These are phyloP conservation scores for Sparidentex hasta DNA, from an alignment of 2,797 vertebrate species.

Conservation along the genomic window DNA sequence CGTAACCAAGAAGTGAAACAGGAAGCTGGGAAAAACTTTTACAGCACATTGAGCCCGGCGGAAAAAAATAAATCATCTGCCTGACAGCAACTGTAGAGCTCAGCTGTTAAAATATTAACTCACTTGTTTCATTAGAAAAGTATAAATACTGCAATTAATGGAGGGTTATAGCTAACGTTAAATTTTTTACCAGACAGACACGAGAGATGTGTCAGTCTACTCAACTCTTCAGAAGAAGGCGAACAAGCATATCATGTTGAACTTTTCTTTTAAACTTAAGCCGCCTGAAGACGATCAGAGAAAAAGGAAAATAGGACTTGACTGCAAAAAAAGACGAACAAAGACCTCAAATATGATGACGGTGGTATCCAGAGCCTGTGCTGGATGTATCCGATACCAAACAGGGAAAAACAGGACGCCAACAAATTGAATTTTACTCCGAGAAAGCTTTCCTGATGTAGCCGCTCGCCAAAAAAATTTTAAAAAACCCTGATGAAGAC, in stretches of 20 bases:
- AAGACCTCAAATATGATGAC: slow-evolving; percentile 24
- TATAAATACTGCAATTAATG: not conserved
- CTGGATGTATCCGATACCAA: not conserved
- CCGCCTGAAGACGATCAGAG: not conserved
- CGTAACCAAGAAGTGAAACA: no score
- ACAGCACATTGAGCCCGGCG: no score
- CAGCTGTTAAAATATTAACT: no score
- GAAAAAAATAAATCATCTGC: no score
- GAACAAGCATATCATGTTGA: not conserved
- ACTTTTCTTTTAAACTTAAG: not conserved
- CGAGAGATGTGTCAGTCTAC: not conserved
- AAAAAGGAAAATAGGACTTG: slow-evolving; percentile 1
- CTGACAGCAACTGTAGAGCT: no score
- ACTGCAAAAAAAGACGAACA: no score
- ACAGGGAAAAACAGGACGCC: not conserved
- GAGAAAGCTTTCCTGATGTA: not conserved
- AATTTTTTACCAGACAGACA: not conserved
- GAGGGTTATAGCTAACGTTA: not conserved
- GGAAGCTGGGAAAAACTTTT: no score
- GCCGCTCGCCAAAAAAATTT: not conserved
- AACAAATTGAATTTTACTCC: not conserved
- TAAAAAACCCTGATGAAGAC: not conserved
- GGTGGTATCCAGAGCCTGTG: not conserved
- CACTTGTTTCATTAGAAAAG: no score
- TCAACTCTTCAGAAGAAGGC: not conserved